A percentile compares a stretch with the other conserved stretches of the same genome.
phyloP scores from a whole-genome alignment of 2,888 invertebrate species.

The Cheilosia vernalis region DNA sequence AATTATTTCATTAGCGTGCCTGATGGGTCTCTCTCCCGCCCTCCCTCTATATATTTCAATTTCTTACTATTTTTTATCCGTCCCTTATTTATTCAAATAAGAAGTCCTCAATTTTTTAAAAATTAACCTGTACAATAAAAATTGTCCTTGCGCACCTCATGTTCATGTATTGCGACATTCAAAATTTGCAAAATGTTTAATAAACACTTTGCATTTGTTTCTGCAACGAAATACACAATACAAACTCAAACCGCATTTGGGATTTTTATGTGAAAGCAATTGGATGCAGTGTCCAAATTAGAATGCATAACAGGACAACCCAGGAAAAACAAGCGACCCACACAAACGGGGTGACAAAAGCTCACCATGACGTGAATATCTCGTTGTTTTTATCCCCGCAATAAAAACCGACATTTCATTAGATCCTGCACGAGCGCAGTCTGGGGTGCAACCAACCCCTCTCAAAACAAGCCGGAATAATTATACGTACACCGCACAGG shows the following conservation, averaged over 20 bases:
- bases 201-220: constrained; percentile 30
- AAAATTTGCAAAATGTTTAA: constrained; percentile 15
- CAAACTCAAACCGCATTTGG: constrained; percentile 29
- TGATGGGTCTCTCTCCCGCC: no score
- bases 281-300: constrained; percentile 19
- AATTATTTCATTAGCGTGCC: no score
- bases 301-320: constrained; percentile 4
- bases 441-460: constrained; percentile 1
- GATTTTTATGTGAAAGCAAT: neutral
- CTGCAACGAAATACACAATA: neutral
- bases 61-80: no score
- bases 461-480: constrained; percentile 41
- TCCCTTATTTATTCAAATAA: no score
- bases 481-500: constrained; percentile 6
- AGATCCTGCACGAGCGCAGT: constrained; percentile 51
- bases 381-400: constrained; percentile 56
- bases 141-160: no score
- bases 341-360: constrained; percentile 50
- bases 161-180: no score
- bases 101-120: no score
- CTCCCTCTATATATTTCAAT: no score
- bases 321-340: constrained; percentile 5
- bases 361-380: constrained; percentile 52
- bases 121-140: no score
- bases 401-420: constrained; percentile 70